Evolutionary conservation across 2,113 vertebrate genomes (phyloP), one percentile per base, ranked within the genome.

Genomic region (Illadopsis cleaveri): DNA sequence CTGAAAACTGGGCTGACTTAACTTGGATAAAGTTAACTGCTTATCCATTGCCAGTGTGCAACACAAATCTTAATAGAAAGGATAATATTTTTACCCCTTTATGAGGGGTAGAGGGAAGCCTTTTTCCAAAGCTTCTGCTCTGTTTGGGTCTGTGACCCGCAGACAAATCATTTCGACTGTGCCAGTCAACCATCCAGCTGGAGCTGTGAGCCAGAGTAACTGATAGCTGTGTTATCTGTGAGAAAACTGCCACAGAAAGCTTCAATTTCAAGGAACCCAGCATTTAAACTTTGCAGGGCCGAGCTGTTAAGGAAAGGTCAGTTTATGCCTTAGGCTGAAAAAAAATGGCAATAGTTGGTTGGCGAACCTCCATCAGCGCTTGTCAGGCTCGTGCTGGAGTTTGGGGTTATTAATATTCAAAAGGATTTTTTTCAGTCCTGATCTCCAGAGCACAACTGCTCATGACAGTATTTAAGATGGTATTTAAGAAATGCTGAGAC

Each of bases 261-360:
- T 65, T 81, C 48, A n/a, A 61, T 93, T 56, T 57, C 82, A 78
- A 76, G 75, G 64, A 79, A 45, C 37, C 30, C 3, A 40, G 27
- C 61, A 16, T 84, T 95, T 78, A 37, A 92, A 40, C 91, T 95
- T 88, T 65, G 40, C 76, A 92, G 25, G 68, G 57, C 77, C 11
- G 28, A 92, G 79, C 91, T 82, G 21, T 94, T 84, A 78, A 96
- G 87, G 62, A 93, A 92, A 94, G 92, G 88, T 92, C 94, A 73
- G 87, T 96, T 90, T 96, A 83, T 97, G 76, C 90, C 94, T 42
- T 48, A 68, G 91, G 83, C 83, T 75, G 51, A 38, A 91, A 86
- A 48, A 48, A 77, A 95, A 54, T 60, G 53, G 62, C 84, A 75
- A 25, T 51, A 78, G 58, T 44, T 72, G 87, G 53, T 78, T 86